Evolutionary conservation across 2,113 vertebrate species (phyloP).

Genomic region (Odocoileus hemionus): DNA sequence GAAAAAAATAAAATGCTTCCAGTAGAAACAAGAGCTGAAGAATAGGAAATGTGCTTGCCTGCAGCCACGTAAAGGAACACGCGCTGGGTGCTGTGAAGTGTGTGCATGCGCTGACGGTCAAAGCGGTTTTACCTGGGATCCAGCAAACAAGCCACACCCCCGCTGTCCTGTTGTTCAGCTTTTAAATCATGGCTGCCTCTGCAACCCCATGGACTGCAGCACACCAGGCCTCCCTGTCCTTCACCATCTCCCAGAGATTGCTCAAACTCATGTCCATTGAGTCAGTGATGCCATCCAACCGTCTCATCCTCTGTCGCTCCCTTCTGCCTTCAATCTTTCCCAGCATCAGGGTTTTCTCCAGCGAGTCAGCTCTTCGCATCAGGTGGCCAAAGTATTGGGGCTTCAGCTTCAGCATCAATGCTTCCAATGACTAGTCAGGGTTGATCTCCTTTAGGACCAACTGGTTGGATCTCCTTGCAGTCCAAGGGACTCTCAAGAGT

Average conservation of each 20-base stretch:
- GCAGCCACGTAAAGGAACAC: rapidly evolving
- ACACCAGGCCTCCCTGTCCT: neutral
- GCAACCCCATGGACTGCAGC: neutral
- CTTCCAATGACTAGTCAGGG: neutral
- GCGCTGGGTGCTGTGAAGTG: rapidly evolving
- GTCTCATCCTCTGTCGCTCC: neutral
- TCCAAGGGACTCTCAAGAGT: neutral
- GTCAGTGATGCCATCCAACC: neutral
- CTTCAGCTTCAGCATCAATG: neutral
- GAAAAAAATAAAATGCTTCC: neutral
- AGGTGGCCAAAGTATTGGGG: neutral
- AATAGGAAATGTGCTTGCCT: neutral
- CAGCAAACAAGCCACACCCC: neutral
- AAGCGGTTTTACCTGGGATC: rapidly evolving
- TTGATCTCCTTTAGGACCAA: neutral
- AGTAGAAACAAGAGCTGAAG: neutral
- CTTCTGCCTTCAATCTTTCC: neutral
- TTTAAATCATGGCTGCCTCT: neutral
- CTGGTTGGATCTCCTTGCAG: neutral
- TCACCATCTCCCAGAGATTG: neutral
- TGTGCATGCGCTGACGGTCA: rapidly evolving
- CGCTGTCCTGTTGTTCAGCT: neutral
- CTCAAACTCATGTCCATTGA: neutral
- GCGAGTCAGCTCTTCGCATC: neutral
- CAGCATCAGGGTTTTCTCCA: neutral